These are phyloP conservation scores for Sinohyriopsis cumingii DNA, from an alignment of 2,888 invertebrate species.

Conservation along the genomic window DNA sequence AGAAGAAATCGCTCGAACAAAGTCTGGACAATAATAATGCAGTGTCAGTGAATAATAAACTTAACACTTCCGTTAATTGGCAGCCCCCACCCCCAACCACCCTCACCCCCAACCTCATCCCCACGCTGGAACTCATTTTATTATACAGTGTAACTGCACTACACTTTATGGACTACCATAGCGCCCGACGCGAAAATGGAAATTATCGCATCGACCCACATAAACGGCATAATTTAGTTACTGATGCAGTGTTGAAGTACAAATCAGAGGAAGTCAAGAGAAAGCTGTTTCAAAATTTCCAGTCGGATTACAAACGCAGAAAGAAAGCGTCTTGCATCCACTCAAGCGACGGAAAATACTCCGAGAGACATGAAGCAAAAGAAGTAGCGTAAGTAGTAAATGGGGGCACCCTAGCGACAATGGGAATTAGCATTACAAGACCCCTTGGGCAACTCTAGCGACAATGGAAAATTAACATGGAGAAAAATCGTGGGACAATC, in stretches of 20 bases:
- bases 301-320: constrained; percentile 2
- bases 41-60: constrained; percentile 1
- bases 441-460: no score
- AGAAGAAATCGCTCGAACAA: background rate
- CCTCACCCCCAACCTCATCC: no score
- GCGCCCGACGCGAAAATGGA: constrained; percentile 12
- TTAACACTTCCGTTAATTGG: background rate
- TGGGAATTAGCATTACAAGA: no score
- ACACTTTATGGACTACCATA: constrained; percentile 18
- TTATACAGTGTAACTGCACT: constrained; percentile 13
- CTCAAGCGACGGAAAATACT: no score
- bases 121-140: constrained; percentile 6
- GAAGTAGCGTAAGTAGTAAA: no score
- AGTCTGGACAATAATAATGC: constrained; percentile 21
- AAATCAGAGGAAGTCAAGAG: constrained; percentile 4
- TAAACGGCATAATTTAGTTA: background rate
- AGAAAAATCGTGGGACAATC: no score
- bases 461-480: no score
- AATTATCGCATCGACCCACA: constrained; percentile 7
- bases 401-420: no score
- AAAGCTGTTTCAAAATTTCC: constrained; percentile 1
- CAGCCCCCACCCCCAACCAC: no score
- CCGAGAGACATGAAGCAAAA: no score
- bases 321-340: background rate
- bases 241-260: constrained; percentile 7